Percentiles rank a stretch among this genome's conserved stretches.
phyloP scores from a whole-genome alignment of 1,140 invertebrate genomes.

The Paralvinella palmiformis region DNA sequence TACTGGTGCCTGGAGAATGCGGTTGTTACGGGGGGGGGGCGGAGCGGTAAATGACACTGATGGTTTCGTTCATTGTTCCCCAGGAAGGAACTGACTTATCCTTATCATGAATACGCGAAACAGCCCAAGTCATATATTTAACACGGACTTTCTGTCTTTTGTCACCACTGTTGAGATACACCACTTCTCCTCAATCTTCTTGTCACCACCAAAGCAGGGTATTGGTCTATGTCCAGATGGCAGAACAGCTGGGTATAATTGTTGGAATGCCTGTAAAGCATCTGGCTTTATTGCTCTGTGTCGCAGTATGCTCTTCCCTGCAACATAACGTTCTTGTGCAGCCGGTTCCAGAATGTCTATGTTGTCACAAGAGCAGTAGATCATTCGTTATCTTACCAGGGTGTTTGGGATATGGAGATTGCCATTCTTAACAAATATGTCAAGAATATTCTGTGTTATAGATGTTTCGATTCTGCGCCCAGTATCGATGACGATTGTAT shows the following conservation, averaged over 20 bases:
- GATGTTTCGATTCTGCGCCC: not conserved
- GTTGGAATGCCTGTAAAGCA: not conserved
- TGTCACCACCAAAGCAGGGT: no score
- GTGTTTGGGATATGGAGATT: not conserved
- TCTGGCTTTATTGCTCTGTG: not conserved
- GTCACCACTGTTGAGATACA: no score
- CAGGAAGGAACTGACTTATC: no score
- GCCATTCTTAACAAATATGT: not conserved
- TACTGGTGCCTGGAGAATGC: not conserved
- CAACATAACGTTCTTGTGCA: conserved; percentile 1
- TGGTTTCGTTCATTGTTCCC: not conserved
- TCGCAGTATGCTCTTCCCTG: not conserved
- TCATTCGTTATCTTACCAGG: not conserved
- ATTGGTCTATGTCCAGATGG: no score
- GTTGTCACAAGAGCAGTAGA: not conserved
- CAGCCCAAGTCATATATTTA: not conserved
- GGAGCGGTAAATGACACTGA: not conserved
- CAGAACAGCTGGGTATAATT: not conserved
- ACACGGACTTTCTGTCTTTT: no score
- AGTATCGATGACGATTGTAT: not conserved
- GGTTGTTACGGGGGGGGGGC: no score
- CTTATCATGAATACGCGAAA: not conserved
- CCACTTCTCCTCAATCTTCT: not conserved
- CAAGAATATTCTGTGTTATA: not conserved
- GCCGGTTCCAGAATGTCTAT: not conserved